Percentiles rank a stretch among this genome's conserved stretches.
These are phyloP conservation scores for Trachemys scripta DNA, from an alignment of 2,113 vertebrate genomes.

Conservation along the genomic window DNA sequence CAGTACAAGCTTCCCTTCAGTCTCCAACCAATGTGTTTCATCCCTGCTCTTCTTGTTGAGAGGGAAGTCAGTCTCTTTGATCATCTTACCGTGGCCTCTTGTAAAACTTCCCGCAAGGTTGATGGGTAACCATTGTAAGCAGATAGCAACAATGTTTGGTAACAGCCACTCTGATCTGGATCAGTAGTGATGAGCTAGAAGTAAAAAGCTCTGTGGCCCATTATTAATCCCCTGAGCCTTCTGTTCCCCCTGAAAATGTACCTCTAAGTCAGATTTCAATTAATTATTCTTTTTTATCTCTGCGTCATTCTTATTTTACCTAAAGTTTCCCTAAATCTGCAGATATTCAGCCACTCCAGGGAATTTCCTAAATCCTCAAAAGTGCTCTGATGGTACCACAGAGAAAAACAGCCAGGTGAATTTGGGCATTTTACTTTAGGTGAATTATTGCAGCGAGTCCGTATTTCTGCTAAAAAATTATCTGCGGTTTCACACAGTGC, in stretches of 20 bases:
- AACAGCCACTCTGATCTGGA: neutral
- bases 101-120: neutral
- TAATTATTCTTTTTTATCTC: neutral
- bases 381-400: neutral
- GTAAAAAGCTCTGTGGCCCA: neutral
- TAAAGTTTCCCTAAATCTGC: neutral
- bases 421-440: neutral
- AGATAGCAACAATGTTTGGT: neutral
- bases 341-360: neutral
- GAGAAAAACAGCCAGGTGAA: neutral
- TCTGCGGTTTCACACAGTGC: rapidly evolving
- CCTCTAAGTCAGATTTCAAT: neutral
- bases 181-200: neutral
- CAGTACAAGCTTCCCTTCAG: neutral
- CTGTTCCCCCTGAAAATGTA: neutral
- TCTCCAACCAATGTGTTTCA: neutral
- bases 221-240: neutral
- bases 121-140: neutral
- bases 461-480: neutral
- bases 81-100: rapidly evolving
- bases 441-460: neutral
- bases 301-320: neutral
- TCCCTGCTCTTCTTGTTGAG: rapidly evolving
- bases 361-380: neutral
- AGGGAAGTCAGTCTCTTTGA: neutral